A percentile compares a stretch with the other conserved stretches of the same genome.
phyloP scores from a whole-genome alignment of 2,797 vertebrate species.

The Melanotaenia trifasciata region DNA sequence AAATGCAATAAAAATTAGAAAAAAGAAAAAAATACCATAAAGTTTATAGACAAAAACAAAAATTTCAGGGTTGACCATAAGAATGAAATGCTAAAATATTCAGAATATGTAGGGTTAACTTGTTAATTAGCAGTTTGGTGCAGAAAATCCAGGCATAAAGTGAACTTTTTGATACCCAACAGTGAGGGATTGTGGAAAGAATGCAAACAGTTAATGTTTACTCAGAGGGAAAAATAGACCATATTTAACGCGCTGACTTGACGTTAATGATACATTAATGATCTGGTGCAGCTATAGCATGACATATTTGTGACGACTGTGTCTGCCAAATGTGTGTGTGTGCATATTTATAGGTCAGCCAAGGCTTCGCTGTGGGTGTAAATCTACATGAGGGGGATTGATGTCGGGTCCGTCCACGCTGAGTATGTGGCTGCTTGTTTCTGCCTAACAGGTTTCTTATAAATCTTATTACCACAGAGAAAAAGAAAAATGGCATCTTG shows the following conservation, averaged over 20 bases:
- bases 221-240: not conserved
- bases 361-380: conserved; percentile 43
- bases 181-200: not conserved
- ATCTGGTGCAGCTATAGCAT: conserved; percentile 21
- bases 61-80: too few species aligned
- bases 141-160: not conserved
- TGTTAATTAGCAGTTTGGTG: too few species aligned
- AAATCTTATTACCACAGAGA: not conserved
- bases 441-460: conserved; percentile 3
- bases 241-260: conserved; percentile 11
- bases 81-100: too few species aligned
- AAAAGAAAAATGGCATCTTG: not conserved
- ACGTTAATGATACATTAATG: conserved; percentile 49
- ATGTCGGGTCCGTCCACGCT: conserved; percentile 13
- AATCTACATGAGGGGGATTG: conserved; percentile 37
- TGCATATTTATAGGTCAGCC: conserved; percentile 63
- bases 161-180: not conserved
- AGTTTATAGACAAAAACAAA: too few species aligned
- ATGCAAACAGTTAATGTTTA: not conserved
- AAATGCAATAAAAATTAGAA: too few species aligned
- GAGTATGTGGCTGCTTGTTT: conserved; percentile 3
- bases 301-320: conserved; percentile 35
- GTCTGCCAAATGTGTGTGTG: conserved; percentile 43
- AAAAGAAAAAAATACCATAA: too few species aligned
- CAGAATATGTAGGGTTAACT: too few species aligned